Percentiles rank a stretch among this genome's conserved stretches.
Evolutionary conservation across 2,797 vertebrate genomes (phyloP).

Genomic region (Ptychobarbus kaznakovi): DNA sequence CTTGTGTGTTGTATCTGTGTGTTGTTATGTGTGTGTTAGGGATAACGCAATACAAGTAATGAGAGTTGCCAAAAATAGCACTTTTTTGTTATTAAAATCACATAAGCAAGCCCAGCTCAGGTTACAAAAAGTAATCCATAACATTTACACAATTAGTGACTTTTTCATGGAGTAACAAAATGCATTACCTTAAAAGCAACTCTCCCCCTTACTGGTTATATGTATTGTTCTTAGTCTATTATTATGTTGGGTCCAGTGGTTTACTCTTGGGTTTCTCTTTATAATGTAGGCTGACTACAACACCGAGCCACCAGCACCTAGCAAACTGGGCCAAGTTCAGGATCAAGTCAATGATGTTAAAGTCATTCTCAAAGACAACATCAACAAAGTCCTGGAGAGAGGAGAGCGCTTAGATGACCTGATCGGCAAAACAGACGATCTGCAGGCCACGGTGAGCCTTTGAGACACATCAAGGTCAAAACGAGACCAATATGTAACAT

Average conservation of each 20-base stretch:
- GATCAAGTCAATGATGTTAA: slow-evolving; percentile 84
- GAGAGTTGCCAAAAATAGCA: background rate
- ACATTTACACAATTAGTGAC: background rate
- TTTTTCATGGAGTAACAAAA: background rate
- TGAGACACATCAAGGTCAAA: background rate
- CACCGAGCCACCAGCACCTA: slow-evolving; percentile 61
- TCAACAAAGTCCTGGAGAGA: slow-evolving; percentile 83
- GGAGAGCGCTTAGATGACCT: slow-evolving; percentile 79
- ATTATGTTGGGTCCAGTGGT: background rate
- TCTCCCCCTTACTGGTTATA: background rate
- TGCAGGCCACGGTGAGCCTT: slow-evolving; percentile 79
- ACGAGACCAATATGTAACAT: background rate
- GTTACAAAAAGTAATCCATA: background rate
- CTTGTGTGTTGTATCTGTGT: background rate
- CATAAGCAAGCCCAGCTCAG: background rate
- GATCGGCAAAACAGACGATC: slow-evolving; percentile 76
- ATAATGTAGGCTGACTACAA: slow-evolving; percentile 68
- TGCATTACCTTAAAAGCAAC: background rate
- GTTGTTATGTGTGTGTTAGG: background rate
- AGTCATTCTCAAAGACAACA: slow-evolving; percentile 85
- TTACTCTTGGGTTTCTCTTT: background rate
- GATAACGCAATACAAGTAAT: background rate
- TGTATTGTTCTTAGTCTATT: background rate
- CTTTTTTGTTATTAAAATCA: background rate
- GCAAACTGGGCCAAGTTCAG: slow-evolving; percentile 73